These are phyloP conservation scores for Ceratina australensis DNA, from an alignment of 1,140 invertebrate species.

Conservation along the genomic window DNA sequence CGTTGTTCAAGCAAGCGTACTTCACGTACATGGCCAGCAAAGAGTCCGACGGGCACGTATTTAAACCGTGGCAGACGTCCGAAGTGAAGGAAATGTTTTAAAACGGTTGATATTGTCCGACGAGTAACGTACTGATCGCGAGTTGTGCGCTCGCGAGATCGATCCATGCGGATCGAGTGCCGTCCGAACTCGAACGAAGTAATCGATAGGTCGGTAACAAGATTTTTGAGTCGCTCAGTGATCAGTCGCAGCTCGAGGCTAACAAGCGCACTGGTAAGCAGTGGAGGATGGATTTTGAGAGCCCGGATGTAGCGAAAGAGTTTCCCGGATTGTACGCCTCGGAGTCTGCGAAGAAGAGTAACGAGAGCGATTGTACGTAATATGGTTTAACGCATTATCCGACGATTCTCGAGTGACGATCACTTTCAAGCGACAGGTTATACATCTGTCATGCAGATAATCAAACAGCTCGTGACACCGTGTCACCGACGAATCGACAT, in stretches of 20 bases:
- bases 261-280: not conserved
- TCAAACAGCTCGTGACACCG: not conserved
- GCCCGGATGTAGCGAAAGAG: slow-evolving; percentile 93
- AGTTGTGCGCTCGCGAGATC: too few relatives aligned
- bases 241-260: not conserved
- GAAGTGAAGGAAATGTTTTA: slow-evolving; percentile 14
- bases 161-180: too few relatives aligned
- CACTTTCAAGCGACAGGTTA: slow-evolving; percentile 44
- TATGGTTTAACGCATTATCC: not conserved
- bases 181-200: slow-evolving; percentile 18
- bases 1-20: slow-evolving; percentile 69
- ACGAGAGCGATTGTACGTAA: slow-evolving; percentile 91
- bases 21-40: slow-evolving; percentile 71
- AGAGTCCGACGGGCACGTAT: slow-evolving; percentile 66
- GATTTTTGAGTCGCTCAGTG: slow-evolving; percentile 30
- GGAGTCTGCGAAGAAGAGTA: slow-evolving; percentile 87
- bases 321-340: slow-evolving; percentile 93
- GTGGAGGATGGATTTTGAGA: slow-evolving; percentile 90
- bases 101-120: not conserved
- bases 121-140: too few relatives aligned
- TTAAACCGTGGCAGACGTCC: slow-evolving; percentile 42
- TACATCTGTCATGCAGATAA: slow-evolving; percentile 42
- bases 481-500: not conserved
- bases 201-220: slow-evolving; percentile 29
- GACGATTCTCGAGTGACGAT: not conserved